These are phyloP conservation scores for Acomys russatus DNA, from an alignment of 2,797 vertebrate genomes.

Conservation along the genomic window DNA sequence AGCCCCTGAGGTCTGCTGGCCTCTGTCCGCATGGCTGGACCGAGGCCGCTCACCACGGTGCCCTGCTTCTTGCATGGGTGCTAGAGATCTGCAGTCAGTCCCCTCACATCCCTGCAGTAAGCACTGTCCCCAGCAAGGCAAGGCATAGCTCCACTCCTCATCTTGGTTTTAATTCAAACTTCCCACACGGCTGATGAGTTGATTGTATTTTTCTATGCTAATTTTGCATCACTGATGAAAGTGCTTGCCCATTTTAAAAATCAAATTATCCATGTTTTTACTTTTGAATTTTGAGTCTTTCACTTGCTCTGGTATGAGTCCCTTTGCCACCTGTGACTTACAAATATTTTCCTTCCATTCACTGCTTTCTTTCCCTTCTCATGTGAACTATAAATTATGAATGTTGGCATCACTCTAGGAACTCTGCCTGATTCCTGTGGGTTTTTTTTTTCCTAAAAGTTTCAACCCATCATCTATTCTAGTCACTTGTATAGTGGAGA, in stretches of 20 bases:
- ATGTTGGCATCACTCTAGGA: neutral
- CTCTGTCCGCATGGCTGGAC: neutral
- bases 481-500: neutral
- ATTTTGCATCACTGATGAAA: conserved; percentile 10
- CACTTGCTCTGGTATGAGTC: neutral
- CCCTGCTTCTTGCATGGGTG: neutral
- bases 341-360: conserved; percentile 36
- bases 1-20: neutral
- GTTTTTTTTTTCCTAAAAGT: neutral
- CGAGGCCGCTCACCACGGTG: neutral
- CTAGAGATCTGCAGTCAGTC: neutral
- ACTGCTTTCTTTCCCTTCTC: conserved; percentile 33
- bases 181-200: neutral
- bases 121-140: neutral
- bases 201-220: neutral
- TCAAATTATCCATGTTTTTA: conserved; percentile 22
- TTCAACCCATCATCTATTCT: conserved; percentile 1
- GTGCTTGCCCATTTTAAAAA: conserved; percentile 20
- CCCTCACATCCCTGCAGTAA: neutral
- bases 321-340: neutral
- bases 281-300: conserved; percentile 4
- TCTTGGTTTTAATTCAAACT: conserved; percentile 16
- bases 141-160: neutral
- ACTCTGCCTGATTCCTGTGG: neutral
- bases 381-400: neutral